Conservation (phyloP, 2,888 invertebrate genomes). For the Drosophila atripex region DNA sequence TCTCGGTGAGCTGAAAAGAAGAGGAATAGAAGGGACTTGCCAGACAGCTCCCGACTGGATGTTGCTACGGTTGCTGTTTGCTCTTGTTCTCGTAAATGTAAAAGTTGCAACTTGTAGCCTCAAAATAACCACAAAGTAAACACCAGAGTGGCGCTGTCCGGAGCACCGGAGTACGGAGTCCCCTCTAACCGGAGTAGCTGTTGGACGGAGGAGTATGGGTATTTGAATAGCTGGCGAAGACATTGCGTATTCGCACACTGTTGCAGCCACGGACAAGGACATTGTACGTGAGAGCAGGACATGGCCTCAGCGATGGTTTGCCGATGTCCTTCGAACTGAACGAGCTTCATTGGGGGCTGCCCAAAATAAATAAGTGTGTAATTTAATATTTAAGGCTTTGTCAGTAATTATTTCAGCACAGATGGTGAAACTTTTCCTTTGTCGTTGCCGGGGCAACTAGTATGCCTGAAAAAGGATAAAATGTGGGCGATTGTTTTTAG, state of each 20-base stretch:
- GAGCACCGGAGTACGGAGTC: conserved; percentile 13
- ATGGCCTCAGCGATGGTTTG: conserved; percentile 30
- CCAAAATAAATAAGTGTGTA: conserved; percentile 76
- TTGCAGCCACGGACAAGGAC: conserved; percentile 57
- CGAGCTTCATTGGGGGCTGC: conserved; percentile 25
- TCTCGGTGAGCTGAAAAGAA: background rate
- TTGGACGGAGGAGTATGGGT: conserved; percentile 51
- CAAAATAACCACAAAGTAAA: conserved; percentile 80
- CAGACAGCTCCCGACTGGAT: conserved; percentile 23
- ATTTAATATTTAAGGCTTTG: conserved; percentile 78
- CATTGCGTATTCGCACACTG: conserved; percentile 48
- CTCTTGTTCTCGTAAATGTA: conserved; percentile 54
- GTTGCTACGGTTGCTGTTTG: conserved; percentile 46
- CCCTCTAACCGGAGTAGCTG: conserved; percentile 14
- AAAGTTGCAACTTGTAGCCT: conserved; percentile 78
- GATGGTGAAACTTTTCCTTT: conserved; percentile 52
- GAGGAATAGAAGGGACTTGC: conserved; percentile 8
- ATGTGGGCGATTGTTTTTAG: background rate
- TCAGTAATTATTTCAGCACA: conserved; percentile 72
- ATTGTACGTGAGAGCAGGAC: conserved; percentile 52
- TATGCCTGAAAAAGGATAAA: background rate
- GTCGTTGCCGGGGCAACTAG: conserved; percentile 31
- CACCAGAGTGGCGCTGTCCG: conserved; percentile 61
- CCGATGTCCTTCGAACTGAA: conserved; percentile 39
- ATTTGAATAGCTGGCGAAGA: conserved; percentile 68